These are phyloP conservation scores for Melanotaenia boesemani DNA, from an alignment of 2,797 vertebrate species.

Conservation along the genomic window DNA sequence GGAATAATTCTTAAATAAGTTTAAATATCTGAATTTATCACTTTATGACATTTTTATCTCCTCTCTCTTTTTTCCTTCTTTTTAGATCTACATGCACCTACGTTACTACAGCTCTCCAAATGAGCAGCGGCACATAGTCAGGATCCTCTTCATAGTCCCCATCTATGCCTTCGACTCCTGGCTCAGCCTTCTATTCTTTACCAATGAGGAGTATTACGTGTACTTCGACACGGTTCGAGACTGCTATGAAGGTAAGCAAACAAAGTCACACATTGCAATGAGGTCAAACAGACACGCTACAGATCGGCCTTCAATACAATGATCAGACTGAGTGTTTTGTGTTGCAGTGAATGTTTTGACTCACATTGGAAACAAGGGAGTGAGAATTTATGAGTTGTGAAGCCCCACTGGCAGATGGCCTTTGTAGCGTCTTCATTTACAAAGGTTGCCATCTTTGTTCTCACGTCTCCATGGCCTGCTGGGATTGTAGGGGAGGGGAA, in stretches of 20 bases:
- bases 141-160: constrained; percentile 96
- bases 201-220: constrained; percentile 96
- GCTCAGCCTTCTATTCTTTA: constrained; percentile 97
- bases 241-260: constrained; percentile 92
- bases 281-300: neutral
- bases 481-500: constrained; percentile 69
- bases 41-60: neutral
- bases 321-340: constrained; percentile 6
- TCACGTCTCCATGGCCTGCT: constrained; percentile 67
- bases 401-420: constrained; percentile 63
- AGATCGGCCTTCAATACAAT: constrained; percentile 1
- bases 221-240: constrained; percentile 95
- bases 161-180: constrained; percentile 96
- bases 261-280: neutral
- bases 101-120: constrained; percentile 95
- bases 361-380: constrained; percentile 36
- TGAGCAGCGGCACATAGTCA: constrained; percentile 94
- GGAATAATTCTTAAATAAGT: neutral
- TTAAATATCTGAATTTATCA: neutral
- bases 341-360: constrained; percentile 17
- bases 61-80: neutral
- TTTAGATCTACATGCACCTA: constrained; percentile 95
- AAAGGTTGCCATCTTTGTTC: constrained; percentile 83
- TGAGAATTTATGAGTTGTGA: constrained; percentile 48
- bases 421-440: constrained; percentile 55